Percentiles rank a stretch among this genome's conserved stretches.
phyloP scores from a whole-genome alignment of 2,113 vertebrate genomes.

The Leptosomus discolor region DNA sequence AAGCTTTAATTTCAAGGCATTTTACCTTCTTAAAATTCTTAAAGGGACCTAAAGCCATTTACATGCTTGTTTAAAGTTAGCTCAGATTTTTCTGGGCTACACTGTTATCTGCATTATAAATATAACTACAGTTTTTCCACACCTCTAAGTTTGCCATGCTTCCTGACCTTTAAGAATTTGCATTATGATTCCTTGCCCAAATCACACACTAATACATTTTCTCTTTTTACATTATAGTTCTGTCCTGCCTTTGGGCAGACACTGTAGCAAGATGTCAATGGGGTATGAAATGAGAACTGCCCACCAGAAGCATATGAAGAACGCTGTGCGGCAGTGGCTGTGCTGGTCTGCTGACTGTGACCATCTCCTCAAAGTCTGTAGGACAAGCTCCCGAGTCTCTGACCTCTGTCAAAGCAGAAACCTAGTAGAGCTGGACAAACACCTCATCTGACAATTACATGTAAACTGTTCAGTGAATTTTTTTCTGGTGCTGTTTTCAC shows the following conservation, averaged over 20 bases:
- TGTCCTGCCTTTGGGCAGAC: not conserved
- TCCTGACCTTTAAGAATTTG: not conserved
- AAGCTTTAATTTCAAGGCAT: not conserved
- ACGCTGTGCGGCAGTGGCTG: fast-evolving
- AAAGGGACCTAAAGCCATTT: not conserved
- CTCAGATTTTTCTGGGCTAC: not conserved
- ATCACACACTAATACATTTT: not conserved
- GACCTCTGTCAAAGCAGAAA: not conserved
- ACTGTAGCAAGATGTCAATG: not conserved
- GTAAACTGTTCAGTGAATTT: not conserved
- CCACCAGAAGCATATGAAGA: fast-evolving
- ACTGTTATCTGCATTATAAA: not conserved
- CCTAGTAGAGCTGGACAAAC: not conserved
- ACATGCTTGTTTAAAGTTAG: not conserved
- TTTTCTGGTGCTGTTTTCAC: not conserved
- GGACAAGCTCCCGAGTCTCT: not conserved
- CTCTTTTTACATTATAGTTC: not conserved
- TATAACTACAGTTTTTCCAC: not conserved
- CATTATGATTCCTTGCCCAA: not conserved
- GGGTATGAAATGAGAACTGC: not conserved
- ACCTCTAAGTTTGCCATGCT: not conserved
- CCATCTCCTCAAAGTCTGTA: not conserved
- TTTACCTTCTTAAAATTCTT: not conserved
- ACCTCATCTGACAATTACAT: not conserved
- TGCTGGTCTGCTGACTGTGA: not conserved